Percentiles rank a stretch among this genome's conserved stretches.
phyloP scores from a whole-genome alignment of 2,113 vertebrate genomes.

The Chaetorhynchus papuensis region DNA sequence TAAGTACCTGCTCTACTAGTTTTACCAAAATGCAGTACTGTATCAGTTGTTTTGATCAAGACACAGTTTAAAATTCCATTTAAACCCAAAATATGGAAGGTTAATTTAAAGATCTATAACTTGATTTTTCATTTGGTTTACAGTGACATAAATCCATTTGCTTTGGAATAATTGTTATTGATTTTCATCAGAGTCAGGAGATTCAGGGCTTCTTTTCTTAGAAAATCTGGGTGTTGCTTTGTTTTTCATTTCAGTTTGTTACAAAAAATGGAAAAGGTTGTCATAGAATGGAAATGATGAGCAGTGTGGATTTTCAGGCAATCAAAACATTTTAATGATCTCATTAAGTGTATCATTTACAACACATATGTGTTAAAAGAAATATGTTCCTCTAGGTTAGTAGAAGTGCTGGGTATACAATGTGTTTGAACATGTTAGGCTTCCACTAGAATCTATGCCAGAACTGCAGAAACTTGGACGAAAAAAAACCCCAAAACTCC shows the following conservation, averaged over 20 bases:
- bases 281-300: constrained; percentile 21
- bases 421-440: constrained; percentile 30
- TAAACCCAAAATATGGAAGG: background rate
- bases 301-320: constrained; percentile 35
- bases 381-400: background rate
- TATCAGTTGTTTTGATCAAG: background rate
- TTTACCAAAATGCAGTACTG: background rate
- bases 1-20: background rate
- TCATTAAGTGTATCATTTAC: constrained; percentile 25
- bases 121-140: background rate
- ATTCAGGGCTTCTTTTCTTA: background rate
- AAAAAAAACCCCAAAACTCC: background rate
- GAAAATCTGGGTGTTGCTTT: background rate
- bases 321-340: constrained; percentile 34
- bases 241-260: background rate
- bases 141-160: background rate
- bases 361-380: constrained; percentile 15
- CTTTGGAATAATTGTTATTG: background rate
- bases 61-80: background rate
- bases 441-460: background rate
- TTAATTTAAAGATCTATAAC: background rate
- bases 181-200: background rate
- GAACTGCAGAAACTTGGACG: background rate
- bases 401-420: background rate
- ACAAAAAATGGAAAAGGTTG: background rate